phyloP scores from a whole-genome alignment of 2,113 vertebrate species.

The Poecilia latipinna region DNA sequence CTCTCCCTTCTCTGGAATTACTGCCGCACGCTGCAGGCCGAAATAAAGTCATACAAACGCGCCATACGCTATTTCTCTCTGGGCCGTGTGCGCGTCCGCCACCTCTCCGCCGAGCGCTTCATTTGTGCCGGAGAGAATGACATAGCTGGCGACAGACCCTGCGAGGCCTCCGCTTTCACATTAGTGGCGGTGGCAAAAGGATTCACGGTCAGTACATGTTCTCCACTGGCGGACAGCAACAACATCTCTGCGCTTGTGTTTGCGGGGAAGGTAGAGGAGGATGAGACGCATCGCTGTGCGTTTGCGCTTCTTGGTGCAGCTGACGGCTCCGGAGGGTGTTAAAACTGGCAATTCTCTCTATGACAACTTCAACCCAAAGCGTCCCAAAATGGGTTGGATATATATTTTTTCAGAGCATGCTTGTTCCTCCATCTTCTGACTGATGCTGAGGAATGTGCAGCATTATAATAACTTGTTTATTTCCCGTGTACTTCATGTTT shows the following conservation, averaged over 20 bases:
- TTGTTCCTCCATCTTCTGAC: slow-evolving; percentile 9
- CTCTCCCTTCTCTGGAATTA: background rate
- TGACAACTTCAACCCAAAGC: background rate
- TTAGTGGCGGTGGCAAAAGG: slow-evolving; percentile 34
- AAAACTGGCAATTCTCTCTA: slow-evolving; percentile 1
- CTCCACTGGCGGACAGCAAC: slow-evolving; percentile 40
- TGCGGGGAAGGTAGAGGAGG: background rate
- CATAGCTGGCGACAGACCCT: slow-evolving; percentile 56
- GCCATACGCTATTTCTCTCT: slow-evolving; percentile 34
- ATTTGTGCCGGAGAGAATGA: slow-evolving; percentile 49
- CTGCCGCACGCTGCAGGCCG: slow-evolving; percentile 56
- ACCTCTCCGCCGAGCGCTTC: slow-evolving; percentile 34
- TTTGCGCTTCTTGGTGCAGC: slow-evolving; percentile 11
- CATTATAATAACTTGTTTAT: slow-evolving; percentile 49
- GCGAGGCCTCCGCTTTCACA: slow-evolving; percentile 56
- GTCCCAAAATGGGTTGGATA: slow-evolving; percentile 1
- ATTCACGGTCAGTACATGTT: slow-evolving; percentile 54
- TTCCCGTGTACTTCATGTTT: slow-evolving; percentile 22
- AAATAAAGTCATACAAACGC: slow-evolving; percentile 44
- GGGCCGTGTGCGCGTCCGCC: slow-evolving; percentile 23
- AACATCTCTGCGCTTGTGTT: slow-evolving; percentile 34
- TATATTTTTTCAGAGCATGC: background rate
- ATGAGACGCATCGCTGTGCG: slow-evolving; percentile 40
- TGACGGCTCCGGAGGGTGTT: slow-evolving; percentile 37
- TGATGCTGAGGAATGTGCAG: slow-evolving; percentile 73